These are phyloP conservation scores for Gambusia yucatana DNA, from an alignment of 2,797 vertebrate species.

Conservation along the genomic window DNA sequence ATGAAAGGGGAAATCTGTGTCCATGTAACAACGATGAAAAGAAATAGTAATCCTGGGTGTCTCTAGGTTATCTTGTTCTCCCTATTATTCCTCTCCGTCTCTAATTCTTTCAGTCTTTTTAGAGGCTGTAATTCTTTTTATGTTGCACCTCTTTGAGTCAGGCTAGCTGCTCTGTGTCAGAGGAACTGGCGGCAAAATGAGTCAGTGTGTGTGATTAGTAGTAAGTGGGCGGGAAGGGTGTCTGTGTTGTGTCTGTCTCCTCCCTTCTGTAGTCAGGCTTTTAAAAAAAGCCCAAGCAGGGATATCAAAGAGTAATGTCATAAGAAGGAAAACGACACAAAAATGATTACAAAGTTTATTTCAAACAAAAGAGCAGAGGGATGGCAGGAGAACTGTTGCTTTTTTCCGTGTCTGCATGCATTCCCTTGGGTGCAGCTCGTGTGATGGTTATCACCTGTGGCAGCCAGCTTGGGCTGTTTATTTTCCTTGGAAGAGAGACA, in stretches of 20 bases:
- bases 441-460: constrained; percentile 62
- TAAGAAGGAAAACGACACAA: neutral
- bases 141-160: constrained; percentile 57
- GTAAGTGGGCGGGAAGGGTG: constrained; percentile 70
- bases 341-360: constrained; percentile 17
- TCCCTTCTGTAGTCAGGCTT: constrained; percentile 45
- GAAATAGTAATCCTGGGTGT: constrained; percentile 40
- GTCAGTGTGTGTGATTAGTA: constrained; percentile 69
- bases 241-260: constrained; percentile 56
- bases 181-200: constrained; percentile 52
- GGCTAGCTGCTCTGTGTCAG: constrained; percentile 64
- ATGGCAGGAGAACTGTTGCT: constrained; percentile 16
- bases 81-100: constrained; percentile 34
- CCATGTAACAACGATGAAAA: constrained; percentile 46
- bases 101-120: constrained; percentile 45
- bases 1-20: constrained; percentile 31
- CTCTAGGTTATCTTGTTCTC: constrained; percentile 31
- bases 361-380: constrained; percentile 17
- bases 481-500: constrained; percentile 61
- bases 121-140: constrained; percentile 49
- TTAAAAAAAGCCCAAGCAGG: constrained; percentile 6
- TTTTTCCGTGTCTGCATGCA: constrained; percentile 27
- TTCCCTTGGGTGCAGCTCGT: constrained; percentile 45
- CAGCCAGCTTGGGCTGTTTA: constrained; percentile 57
- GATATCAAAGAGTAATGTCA: constrained; percentile 6